These are phyloP conservation scores for Zygothrica quintamaculata DNA, from an alignment of 2,888 invertebrate species.

Conservation along the genomic window DNA sequence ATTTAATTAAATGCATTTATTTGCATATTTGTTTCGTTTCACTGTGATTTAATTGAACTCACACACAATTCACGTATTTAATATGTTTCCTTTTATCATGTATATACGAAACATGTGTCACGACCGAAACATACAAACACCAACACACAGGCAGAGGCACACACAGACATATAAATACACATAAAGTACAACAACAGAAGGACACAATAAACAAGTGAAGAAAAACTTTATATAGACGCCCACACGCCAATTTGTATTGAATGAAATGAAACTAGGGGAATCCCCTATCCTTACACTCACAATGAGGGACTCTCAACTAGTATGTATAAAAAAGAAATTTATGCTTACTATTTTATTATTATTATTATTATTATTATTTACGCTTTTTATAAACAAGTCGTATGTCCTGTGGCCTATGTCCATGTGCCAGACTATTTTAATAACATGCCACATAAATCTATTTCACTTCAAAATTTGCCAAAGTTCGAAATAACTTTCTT, in stretches of 20 bases:
- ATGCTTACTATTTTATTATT: conserved; percentile 28
- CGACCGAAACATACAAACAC: conserved; percentile 9
- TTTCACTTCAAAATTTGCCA: not conserved
- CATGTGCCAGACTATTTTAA: conserved; percentile 14
- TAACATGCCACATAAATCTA: conserved; percentile 24
- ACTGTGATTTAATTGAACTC: conserved; percentile 58
- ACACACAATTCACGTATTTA: conserved; percentile 32
- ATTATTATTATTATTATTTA: no score
- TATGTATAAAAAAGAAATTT: conserved; percentile 26
- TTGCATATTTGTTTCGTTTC: conserved; percentile 64
- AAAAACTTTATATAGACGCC: conserved; percentile 34
- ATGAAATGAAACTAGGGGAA: no score
- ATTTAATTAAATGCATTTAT: conserved; percentile 70
- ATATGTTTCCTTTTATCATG: conserved; percentile 49
- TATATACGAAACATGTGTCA: conserved; percentile 26
- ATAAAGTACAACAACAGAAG: conserved; percentile 9
- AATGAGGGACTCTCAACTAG: no score
- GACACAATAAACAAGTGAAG: conserved; percentile 8
- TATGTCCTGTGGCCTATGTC: conserved; percentile 1
- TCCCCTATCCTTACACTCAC: not conserved
- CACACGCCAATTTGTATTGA: conserved; percentile 42
- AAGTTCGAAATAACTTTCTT: not conserved
- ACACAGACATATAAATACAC: not conserved
- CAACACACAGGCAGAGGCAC: conserved; percentile 7
- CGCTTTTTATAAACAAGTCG: conserved; percentile 36